Base-by-base conservation (phyloP, 2,113 vertebrate genomes). In the Toxostoma redivivum region DNA sequence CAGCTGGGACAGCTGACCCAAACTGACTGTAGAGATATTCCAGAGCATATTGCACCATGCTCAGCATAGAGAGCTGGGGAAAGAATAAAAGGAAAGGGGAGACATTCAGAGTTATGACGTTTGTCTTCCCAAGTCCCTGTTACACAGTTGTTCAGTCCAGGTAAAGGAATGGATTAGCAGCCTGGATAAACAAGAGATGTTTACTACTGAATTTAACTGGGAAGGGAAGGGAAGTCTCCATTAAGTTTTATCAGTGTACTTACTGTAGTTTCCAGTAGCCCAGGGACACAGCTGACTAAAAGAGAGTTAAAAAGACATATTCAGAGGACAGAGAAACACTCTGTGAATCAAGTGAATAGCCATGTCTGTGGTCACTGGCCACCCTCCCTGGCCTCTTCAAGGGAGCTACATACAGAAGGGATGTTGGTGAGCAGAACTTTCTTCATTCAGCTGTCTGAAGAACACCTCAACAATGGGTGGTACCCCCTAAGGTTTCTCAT, bases 261-360 rank as follows among this genome's bases (percentile, higher is more conserved):
- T 66, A 8, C 8, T 50, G 12, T 4, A 17, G 4, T 6, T 67
- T 51, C 31, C 21, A 58, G 5, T 27, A 33, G 37, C 11, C 27
- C 22, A 77, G 31, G 31, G 31, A 35, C 16, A 50, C 21, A 50
- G 17, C 3, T 15, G 48, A 28, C 44, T 27, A 37, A 51, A 67
- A 60, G 37, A 50, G 31, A 51, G 17, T 19, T 42, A 60, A 33
- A 85, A 31, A 37, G 44, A 58, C 4, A 2, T n/a, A 27, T 0
- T 0, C 12, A 37, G 22, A 60, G 33, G 22, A 60, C 33, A 37
- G 54, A 51, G 18, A 69, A 60, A 69, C 0, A 0, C 33, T 9
- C 33, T 51, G 62, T 67, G 53, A 67, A 51, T 18, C 31, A 42
- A 17, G 22, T 27, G 61, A 37, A 11, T 19, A 69, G 37, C 10